Evolutionary conservation across 2,888 invertebrate species (phyloP).

Genomic region (Ophonus ardosiacus): DNA sequence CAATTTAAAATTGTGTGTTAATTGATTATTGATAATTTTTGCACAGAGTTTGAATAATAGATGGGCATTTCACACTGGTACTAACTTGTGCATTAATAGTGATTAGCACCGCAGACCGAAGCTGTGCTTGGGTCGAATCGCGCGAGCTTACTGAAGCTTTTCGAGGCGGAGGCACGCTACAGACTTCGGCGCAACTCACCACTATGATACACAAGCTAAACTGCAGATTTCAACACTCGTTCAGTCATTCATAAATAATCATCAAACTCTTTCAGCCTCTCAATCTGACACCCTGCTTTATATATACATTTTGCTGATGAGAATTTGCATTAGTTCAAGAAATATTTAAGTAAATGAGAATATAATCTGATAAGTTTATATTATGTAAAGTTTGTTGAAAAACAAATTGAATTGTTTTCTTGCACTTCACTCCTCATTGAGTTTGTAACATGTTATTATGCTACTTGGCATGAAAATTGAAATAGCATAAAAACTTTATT

Average conservation of each 20-base stretch:
- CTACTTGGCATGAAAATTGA: too few species aligned
- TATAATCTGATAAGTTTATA: too few species aligned
- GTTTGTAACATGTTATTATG: too few species aligned
- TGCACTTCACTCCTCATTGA: too few species aligned
- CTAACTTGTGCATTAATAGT: neutral
- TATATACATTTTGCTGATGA: too few species aligned
- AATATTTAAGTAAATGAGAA: too few species aligned
- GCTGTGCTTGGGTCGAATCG: neutral
- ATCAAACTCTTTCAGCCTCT: neutral
- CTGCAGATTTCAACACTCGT: slow-evolving; percentile 6
- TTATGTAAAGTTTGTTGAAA: too few species aligned
- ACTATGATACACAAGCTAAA: slow-evolving; percentile 23
- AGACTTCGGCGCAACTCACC: slow-evolving; percentile 4
- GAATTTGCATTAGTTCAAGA: too few species aligned
- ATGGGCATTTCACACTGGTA: neutral
- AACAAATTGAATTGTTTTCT: too few species aligned
- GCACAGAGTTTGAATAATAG: neutral
- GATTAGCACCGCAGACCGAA: neutral
- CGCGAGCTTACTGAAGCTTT: slow-evolving; percentile 54
- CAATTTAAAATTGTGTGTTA: neutral
- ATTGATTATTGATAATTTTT: neutral
- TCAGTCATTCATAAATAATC: neutral
- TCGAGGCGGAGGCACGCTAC: neutral
- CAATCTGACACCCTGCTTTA: neutral
- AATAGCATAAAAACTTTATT: neutral